phyloP scores from a whole-genome alignment of 2,113 vertebrate genomes.

The Riparia riparia region DNA sequence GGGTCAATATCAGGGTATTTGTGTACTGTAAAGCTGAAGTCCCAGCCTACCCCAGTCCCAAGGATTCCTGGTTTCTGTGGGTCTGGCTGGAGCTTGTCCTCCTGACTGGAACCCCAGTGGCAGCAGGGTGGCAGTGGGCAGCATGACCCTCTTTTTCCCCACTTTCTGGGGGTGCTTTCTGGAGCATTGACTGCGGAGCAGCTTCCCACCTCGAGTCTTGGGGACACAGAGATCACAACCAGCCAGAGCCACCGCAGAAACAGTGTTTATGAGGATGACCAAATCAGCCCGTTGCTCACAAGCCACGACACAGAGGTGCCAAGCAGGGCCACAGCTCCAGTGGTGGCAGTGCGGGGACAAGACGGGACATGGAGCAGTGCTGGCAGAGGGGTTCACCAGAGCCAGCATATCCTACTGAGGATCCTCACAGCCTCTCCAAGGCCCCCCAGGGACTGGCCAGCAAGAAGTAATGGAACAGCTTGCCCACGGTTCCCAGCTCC shows the following conservation, averaged over 20 bases:
- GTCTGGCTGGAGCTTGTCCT: neutral
- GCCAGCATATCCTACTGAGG: fast-evolving
- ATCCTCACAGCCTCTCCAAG: neutral
- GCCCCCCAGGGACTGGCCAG: neutral
- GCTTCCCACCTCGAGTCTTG: fast-evolving
- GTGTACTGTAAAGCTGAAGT: neutral
- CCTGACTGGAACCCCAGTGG: fast-evolving
- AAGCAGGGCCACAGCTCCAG: neutral
- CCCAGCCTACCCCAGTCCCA: neutral
- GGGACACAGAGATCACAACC: neutral
- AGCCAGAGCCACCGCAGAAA: neutral
- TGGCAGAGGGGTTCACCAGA: neutral
- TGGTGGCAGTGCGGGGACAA: fast-evolving
- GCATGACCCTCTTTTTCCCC: fast-evolving
- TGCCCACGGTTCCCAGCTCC: fast-evolving
- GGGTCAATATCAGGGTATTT: neutral
- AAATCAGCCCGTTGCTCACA: neutral
- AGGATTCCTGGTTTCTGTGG: too few species aligned
- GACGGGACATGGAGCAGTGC: fast-evolving
- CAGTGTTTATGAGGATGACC: slow-evolving; percentile 27
- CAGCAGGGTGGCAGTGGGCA: neutral
- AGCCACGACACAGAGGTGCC: slow-evolving; percentile 14
- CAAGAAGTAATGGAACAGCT: neutral
- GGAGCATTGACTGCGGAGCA: fast-evolving
- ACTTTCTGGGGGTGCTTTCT: neutral